These are phyloP conservation scores for Globicephala melas DNA, from an alignment of 2,113 vertebrate genomes.

Conservation along the genomic window DNA sequence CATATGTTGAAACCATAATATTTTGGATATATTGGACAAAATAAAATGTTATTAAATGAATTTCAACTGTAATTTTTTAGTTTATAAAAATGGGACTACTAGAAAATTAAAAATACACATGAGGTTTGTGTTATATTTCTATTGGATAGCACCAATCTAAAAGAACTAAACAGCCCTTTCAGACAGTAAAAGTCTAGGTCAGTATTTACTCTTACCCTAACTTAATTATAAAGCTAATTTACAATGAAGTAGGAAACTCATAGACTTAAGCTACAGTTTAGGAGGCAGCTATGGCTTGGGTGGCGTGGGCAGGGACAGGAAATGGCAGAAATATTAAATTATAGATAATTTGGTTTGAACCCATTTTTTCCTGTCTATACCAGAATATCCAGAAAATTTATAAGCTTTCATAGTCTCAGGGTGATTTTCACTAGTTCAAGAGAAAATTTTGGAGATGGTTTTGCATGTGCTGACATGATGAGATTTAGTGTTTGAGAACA, in stretches of 20 bases:
- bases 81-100: not conserved
- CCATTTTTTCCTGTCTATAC: not conserved
- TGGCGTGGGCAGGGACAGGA: not conserved
- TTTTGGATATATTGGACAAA: not conserved
- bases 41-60: not conserved
- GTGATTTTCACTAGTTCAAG: not conserved
- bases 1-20: not conserved
- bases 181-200: not conserved
- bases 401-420: not conserved
- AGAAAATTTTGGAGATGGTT: not conserved
- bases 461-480: not conserved
- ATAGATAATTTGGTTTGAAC: not conserved
- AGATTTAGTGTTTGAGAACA: not conserved
- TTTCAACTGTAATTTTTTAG: not conserved
- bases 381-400: not conserved
- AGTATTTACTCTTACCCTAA: not conserved
- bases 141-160: not conserved
- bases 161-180: not conserved
- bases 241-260: not conserved
- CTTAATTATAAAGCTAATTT: not conserved
- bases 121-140: not conserved
- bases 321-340: constrained; percentile 1
- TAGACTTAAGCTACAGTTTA: not conserved
- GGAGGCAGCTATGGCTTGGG: not conserved
- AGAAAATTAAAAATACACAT: not conserved